Conservation (phyloP, 2,888 invertebrate genomes). For the Drosophila sordidapex region DNA sequence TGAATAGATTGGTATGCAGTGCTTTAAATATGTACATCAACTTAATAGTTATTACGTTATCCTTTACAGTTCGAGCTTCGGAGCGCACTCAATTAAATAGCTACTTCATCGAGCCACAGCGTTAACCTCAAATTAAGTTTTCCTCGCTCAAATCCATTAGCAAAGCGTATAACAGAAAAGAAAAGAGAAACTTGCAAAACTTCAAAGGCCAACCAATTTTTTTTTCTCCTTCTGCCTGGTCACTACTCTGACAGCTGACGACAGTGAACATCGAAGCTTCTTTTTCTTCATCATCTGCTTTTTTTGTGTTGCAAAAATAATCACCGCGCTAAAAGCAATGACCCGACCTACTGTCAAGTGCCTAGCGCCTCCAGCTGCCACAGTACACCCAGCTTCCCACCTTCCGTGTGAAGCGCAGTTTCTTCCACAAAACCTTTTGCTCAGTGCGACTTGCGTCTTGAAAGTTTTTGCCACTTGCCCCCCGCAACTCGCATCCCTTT, state of each 20-base stretch:
- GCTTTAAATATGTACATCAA: neutral
- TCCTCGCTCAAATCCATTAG: slow-evolving; percentile 59
- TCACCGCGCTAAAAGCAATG: slow-evolving; percentile 71
- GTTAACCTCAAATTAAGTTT: slow-evolving; percentile 61
- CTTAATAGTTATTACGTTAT: neutral
- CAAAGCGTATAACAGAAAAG: slow-evolving; percentile 11
- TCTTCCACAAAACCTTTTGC: slow-evolving; percentile 42
- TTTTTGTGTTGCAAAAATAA: slow-evolving; percentile 50
- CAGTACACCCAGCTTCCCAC: neutral
- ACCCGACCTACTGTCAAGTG: slow-evolving; percentile 57
- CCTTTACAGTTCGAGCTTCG: neutral
- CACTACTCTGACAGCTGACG: slow-evolving; percentile 61
- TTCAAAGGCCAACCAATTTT: slow-evolving; percentile 57
- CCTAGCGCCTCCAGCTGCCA: neutral
- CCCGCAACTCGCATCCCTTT: slow-evolving; percentile 6
- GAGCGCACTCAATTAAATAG: slow-evolving; percentile 40
- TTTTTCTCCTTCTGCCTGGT: slow-evolving; percentile 40
- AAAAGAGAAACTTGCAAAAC: slow-evolving; percentile 26
- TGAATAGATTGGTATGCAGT: neutral
- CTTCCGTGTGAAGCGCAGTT: slow-evolving; percentile 41
- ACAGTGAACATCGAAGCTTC: slow-evolving; percentile 50
- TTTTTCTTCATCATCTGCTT: neutral
- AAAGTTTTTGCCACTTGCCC: slow-evolving; percentile 31
- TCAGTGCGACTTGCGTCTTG: slow-evolving; percentile 48
- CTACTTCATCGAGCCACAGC: slow-evolving; percentile 41